Conservation (phyloP, 2,113 vertebrate genomes). For the Okapia johnstoni region DNA sequence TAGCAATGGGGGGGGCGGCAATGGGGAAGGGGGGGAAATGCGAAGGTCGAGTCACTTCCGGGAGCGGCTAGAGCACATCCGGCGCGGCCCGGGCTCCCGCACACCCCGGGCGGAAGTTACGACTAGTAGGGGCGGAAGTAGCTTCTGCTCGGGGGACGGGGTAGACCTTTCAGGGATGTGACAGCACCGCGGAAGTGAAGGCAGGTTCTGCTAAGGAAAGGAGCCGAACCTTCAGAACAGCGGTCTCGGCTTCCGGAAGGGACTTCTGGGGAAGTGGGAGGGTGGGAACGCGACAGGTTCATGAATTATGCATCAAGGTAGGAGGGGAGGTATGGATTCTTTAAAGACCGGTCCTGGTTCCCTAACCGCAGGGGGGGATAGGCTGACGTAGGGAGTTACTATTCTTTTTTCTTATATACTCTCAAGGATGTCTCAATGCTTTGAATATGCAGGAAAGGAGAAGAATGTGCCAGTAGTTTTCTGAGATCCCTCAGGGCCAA, state of each 20-base stretch:
- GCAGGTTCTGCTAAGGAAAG: background rate
- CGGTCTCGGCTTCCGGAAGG: slow-evolving; percentile 13
- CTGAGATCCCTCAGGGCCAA: background rate
- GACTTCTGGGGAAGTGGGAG: slow-evolving; percentile 22
- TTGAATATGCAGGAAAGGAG: background rate
- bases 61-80: slow-evolving; percentile 37
- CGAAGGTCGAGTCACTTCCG: slow-evolving; percentile 74
- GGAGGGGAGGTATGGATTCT: background rate
- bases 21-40: background rate
- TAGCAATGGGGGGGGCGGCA: background rate
- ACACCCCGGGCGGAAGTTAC: slow-evolving; percentile 38
- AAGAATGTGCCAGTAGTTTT: background rate
- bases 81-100: background rate
- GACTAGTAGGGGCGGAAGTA: slow-evolving; percentile 65
- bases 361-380: background rate
- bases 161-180: background rate
- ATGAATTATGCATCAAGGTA: slow-evolving; percentile 60
- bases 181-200: slow-evolving; percentile 46
- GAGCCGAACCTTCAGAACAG: background rate
- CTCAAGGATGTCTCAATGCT: background rate
- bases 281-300: background rate
- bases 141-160: background rate
- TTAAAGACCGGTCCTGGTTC: background rate
- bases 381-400: background rate
- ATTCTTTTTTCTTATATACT: background rate